Evolutionary conservation across 2,113 vertebrate species (phyloP), one percentile per base, ranked within the genome.

Genomic region (Neolamprologus falcicula): DNA sequence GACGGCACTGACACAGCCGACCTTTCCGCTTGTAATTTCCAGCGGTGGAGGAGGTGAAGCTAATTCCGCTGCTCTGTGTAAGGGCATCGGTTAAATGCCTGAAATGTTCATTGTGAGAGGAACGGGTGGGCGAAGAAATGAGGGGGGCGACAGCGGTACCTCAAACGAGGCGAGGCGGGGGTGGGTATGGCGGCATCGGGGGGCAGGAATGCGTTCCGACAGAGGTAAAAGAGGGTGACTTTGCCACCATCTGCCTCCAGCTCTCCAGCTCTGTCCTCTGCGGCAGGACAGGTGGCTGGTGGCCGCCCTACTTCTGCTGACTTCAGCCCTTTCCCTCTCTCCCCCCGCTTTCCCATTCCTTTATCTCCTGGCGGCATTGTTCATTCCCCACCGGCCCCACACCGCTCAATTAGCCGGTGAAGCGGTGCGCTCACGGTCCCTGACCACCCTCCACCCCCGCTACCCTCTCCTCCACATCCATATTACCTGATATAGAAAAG

Each of bases 161-260:
- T 73, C 37, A 55, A 80, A 50, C 26, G n/a, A 35, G 57, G 50
- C 10, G 5, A 45, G 5, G 86, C 4, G 7, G 28, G 33, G n/a
- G 14, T 6, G 31, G 10, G 31, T n/a, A 63, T 19, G 59, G 31
- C 7, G 12, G 17, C 11, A 17, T 31, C 7, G 9, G 13, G 19
- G 19, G 21, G 54, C 10, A 61, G 53, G 71, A 81, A 71, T 50
- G 83, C 76, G 61, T 88, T 88, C 86, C 55, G 3, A 42, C 40
- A 31, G 83, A 73, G 82, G 82, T 33, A 37, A 54, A 40, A 68
- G 52, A 42, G 37, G 33, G 86, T 94, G 95, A 95, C 95, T 95
- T 96, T 96, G 95, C 92, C 91, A 53, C 95, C 96, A 97, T 97
- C 96, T 96, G 96, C 94, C 94, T 93, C 85, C 89, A 93, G 90